Base-by-base conservation (phyloP, 2,113 vertebrate genomes). In the Willisornis vidua region DNA sequence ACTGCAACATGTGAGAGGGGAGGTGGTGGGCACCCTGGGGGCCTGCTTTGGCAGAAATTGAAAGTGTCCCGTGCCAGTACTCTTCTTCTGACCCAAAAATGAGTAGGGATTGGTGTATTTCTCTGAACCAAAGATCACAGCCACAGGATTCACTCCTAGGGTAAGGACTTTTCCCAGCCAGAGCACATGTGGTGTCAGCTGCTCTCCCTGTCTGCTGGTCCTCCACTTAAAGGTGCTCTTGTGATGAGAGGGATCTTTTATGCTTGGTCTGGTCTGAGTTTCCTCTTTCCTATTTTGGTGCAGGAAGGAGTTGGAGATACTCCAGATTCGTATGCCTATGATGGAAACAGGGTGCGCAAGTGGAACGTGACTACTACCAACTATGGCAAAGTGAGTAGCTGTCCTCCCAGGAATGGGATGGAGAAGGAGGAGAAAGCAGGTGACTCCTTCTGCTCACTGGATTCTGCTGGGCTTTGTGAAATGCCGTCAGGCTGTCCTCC, bases 341-440 rank as follows among this genome's bases (percentile, higher is more conserved):
- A 99, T 22, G 99, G 99, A 22, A 99, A 99, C 98, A 94, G 99
- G 77, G 99, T 99, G 24, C 98, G 99, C 88, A 99, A 99, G 95
- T 99, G 99, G 99, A 99, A 99, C 0, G 99, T 99, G 83, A 99
- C 99, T 2, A 99, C 99, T 2, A 99, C 99, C 3, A 99, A 99
- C 96, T 99, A 99, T 6, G 99, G 99, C 93, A 99, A 99, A 98
- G 99, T 99, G 96, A 98, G 98, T 93, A 57, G 76, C 59, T 77
- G n/a, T 59, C 31, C 57, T 77, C 29, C 41, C n/a, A 65, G 72
- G 48, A 59, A 7, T 0, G 1, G 66, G 12, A 2, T 58, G 57
- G 28, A 49, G 19, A 52, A 71, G 37, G 77, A 85, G 58, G 62
- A 83, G 71, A 79, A 93, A 93, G 29, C 28, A 66, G 54, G 14